phyloP scores from a whole-genome alignment of 2,797 vertebrate genomes.

The Centroberyx gerrardi region DNA sequence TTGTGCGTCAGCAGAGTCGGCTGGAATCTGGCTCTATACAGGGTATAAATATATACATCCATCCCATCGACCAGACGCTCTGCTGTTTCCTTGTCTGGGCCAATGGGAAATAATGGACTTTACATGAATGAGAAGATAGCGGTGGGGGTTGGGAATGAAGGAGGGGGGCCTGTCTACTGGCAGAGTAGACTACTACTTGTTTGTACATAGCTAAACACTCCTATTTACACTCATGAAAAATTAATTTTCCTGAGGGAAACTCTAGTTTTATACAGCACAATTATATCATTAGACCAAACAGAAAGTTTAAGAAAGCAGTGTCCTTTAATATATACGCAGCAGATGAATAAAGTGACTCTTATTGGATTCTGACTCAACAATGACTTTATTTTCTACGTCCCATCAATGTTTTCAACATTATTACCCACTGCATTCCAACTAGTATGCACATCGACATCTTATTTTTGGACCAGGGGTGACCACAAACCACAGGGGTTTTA shows the following conservation, averaged over 20 bases:
- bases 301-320: neutral
- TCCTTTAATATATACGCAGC: neutral
- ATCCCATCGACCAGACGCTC: conserved; percentile 73
- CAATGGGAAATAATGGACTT: conserved; percentile 76
- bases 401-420: neutral
- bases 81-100: conserved; percentile 75
- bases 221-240: neutral
- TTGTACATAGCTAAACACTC: conserved; percentile 7
- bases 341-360: neutral
- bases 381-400: conserved; percentile 22
- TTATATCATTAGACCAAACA: neutral
- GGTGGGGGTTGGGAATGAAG: conserved; percentile 3
- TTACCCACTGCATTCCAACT: neutral
- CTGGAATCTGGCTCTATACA: conserved; percentile 83
- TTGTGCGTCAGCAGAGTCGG: conserved; percentile 88
- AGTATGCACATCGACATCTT: neutral
- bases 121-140: conserved; percentile 58
- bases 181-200: conserved; percentile 1
- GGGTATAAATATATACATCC: conserved; percentile 86
- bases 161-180: conserved; percentile 6
- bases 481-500: neutral
- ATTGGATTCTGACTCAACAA: conserved; percentile 14
- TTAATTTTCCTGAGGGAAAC: neutral
- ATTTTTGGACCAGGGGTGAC: neutral
- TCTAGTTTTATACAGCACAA: too few relatives aligned